Evolutionary conservation across 2,888 invertebrate species (phyloP).

Genomic region (Stegana nigrithorax): DNA sequence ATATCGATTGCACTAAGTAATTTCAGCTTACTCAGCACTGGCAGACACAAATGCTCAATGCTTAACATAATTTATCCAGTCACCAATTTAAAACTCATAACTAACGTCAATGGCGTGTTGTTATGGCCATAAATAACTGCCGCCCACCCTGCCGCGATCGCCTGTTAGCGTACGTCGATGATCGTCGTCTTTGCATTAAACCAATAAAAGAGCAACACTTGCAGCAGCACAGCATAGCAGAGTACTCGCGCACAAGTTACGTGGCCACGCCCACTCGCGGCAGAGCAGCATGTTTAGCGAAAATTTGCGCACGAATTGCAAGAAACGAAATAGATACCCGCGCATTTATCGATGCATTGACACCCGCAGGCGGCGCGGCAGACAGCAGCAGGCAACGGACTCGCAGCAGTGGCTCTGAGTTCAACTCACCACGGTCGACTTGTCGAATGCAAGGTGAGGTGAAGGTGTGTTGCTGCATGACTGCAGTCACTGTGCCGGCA

Average conservation of each 20-base stretch:
- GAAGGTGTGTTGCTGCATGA: too few relatives aligned
- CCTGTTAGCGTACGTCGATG: neutral
- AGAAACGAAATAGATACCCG: neutral
- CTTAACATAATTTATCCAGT: conserved; percentile 6
- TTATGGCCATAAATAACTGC: neutral
- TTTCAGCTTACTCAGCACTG: too few relatives aligned
- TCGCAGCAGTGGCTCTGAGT: neutral
- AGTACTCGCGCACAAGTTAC: neutral
- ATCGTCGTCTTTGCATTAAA: too few relatives aligned
- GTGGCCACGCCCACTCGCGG: neutral
- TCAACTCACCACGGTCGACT: too few relatives aligned
- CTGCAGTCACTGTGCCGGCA: neutral
- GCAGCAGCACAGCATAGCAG: neutral
- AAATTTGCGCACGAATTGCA: conserved; percentile 9
- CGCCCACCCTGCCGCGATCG: neutral
- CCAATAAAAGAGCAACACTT: neutral
- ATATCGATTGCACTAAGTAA: too few relatives aligned
- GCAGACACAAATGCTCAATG: neutral
- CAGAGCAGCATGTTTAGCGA: neutral
- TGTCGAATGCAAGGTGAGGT: too few relatives aligned
- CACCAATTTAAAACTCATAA: conserved; percentile 17
- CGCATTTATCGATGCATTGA: conserved; percentile 11
- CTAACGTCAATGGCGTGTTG: conserved; percentile 12
- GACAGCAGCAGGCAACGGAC: neutral
- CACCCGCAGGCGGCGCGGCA: conserved; percentile 1